Percentiles rank a stretch among this genome's conserved stretches.
Conservation (phyloP, 2,113 vertebrate genomes). For the Saguinus imperator region DNA sequence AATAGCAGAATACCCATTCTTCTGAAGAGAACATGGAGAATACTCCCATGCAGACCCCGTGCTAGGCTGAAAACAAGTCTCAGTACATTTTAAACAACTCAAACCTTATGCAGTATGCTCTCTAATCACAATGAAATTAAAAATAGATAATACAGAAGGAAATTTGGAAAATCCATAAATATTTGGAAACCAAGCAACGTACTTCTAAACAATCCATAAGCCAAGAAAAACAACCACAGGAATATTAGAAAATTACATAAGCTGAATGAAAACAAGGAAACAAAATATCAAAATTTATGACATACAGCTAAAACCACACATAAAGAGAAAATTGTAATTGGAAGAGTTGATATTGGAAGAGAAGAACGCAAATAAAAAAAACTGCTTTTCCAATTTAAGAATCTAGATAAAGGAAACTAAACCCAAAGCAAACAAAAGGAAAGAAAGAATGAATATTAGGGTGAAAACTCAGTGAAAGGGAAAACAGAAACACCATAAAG, state of each 20-base stretch:
- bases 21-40: constrained; percentile 13
- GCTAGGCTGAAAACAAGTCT: not conserved
- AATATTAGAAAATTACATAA: not conserved
- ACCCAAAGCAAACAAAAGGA: not conserved
- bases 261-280: not conserved
- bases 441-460: not conserved
- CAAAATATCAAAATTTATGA: not conserved
- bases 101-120: not conserved
- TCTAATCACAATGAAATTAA: constrained; percentile 11
- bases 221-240: not conserved
- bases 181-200: not conserved
- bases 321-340: not conserved
- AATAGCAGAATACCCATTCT: not conserved
- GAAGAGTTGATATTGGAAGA: not conserved
- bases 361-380: not conserved
- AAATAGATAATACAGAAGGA: not conserved
- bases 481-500: not conserved
- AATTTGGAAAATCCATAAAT: not conserved
- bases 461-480: not conserved
- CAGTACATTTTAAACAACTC: not conserved
- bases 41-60: not conserved
- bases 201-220: not conserved
- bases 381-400: not conserved
- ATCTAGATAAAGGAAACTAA: not conserved
- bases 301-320: not conserved